Percentiles rank a stretch among this genome's conserved stretches.
Conservation (phyloP, 2,113 vertebrate genomes). For the Notechis scutatus region DNA sequence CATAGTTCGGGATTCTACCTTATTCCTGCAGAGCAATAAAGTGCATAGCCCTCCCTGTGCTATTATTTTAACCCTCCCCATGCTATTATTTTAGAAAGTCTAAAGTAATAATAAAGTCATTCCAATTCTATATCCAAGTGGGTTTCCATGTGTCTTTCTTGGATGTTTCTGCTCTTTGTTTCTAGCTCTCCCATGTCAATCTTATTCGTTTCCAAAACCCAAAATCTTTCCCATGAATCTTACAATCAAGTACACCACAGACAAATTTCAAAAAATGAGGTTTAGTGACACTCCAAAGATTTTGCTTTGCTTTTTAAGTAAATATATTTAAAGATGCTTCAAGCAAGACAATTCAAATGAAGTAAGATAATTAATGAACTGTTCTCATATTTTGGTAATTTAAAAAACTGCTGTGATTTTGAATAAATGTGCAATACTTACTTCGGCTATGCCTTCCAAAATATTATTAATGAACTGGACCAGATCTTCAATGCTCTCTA, state of each 20-base stretch:
- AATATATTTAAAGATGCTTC: not conserved
- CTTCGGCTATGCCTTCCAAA: slow-evolving; percentile 87
- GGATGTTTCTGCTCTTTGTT: not conserved
- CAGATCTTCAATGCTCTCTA: slow-evolving; percentile 84
- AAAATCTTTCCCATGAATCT: not conserved
- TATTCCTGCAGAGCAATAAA: not conserved
- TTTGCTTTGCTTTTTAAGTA: slow-evolving; percentile 3
- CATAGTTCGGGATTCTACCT: slow-evolving; percentile 40
- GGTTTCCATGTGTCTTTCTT: not conserved
- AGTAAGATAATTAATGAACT: not conserved
- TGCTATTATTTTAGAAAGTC: not conserved
- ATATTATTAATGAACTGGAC: slow-evolving; percentile 88
- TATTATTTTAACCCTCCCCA: not conserved
- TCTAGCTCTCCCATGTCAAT: not conserved
- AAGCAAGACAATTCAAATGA: not conserved
- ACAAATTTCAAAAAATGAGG: not conserved
- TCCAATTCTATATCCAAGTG: not conserved
- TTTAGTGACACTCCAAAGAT: not conserved
- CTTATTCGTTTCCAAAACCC: not conserved
- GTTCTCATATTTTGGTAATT: not conserved
- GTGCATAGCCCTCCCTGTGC: not conserved
- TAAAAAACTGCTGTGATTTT: not conserved
- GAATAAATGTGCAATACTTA: slow-evolving; percentile 55
- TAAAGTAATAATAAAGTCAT: not conserved
- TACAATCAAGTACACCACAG: not conserved